Conservation (phyloP, 2,888 invertebrate species). For the Xanthorhoe spadicearia region DNA sequence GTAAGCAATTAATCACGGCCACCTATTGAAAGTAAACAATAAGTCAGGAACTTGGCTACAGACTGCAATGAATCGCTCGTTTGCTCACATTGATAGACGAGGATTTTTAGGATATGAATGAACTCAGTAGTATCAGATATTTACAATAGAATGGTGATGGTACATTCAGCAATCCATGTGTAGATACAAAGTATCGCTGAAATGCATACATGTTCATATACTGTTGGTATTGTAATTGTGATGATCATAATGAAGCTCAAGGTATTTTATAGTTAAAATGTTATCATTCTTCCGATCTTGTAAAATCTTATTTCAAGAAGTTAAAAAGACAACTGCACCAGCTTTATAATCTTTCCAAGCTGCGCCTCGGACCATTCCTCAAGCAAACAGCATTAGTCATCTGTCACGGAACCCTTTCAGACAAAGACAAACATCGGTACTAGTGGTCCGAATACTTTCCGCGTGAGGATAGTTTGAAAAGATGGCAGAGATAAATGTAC, state of each 20-base stretch:
- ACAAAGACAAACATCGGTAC: constrained; percentile 61
- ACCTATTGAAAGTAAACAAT: constrained; percentile 71
- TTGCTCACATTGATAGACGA: neutral
- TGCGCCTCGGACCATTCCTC: constrained; percentile 53
- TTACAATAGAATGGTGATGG: no score
- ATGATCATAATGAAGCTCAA: no score
- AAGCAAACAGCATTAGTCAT: constrained; percentile 74
- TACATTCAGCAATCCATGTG: no score
- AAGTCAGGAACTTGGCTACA: constrained; percentile 44
- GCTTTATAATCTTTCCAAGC: constrained; percentile 1
- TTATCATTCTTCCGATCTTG: neutral
- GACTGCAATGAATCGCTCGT: constrained; percentile 7
- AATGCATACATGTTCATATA: no score
- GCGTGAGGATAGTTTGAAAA: constrained; percentile 41
- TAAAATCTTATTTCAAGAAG: neutral
- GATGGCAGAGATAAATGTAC: constrained; percentile 40
- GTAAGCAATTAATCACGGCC: constrained; percentile 61
- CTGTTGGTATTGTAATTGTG: no score
- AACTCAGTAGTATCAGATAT: neutral
- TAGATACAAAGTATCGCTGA: no score
- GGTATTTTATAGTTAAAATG: no score
- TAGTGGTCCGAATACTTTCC: constrained; percentile 43
- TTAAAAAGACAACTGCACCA: constrained; percentile 7
- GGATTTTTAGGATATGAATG: neutral
- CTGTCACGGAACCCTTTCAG: constrained; percentile 65